Base-by-base conservation (phyloP, 2,113 vertebrate species). In the Seriola aureovittata region DNA sequence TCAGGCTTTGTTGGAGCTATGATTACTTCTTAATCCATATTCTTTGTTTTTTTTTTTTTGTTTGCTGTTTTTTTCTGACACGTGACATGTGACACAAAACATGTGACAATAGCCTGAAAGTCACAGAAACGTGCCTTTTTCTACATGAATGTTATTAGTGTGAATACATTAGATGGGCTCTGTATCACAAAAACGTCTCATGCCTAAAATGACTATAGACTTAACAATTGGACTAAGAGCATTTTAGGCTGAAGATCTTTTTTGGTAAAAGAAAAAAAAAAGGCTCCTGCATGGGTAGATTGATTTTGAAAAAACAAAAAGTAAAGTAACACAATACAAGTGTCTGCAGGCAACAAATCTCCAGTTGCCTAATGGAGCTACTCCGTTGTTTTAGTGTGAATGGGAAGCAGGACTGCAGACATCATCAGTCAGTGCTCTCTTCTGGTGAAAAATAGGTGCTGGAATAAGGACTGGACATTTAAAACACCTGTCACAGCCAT, bases 391-490 rank as follows among this genome's bases (percentile, higher is more conserved):
- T 16, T 23, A 11, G 5, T 13, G 10, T 65, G 23, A 55, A 34
- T 34, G 21, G 48, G 21, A 55, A 42, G 34, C 11, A 62, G 32
- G 17, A 32, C 6, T 34, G n/a, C 10, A 58, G 9, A 14, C 12
- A 23, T 14, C 23, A 66, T 66, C 42, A 32, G 48, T 29, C n/a
- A 46, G 14, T 12, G 14, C 6, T 29, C 25, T n/a, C 5, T 57
- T 5, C 8, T 1, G 38, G 32, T 34, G 34, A 54, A 70, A 29
- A 74, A 57, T 36, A 52, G 25, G 7, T 46, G 32, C 16, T 46
- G 29, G 57, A 57, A 29, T 75, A 75, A 63, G 19, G 46, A 70
- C 12, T 23, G 21, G 65, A 48, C 48, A 68, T 62, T 69, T 75
- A 54, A 44, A 67, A 67, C 40, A 52, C n/a, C 63, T 68, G 55